A percentile compares a stretch with the other conserved stretches of the same genome.
Conservation (phyloP, 2,888 invertebrate genomes). For the Euspilapteryx auroguttella region DNA sequence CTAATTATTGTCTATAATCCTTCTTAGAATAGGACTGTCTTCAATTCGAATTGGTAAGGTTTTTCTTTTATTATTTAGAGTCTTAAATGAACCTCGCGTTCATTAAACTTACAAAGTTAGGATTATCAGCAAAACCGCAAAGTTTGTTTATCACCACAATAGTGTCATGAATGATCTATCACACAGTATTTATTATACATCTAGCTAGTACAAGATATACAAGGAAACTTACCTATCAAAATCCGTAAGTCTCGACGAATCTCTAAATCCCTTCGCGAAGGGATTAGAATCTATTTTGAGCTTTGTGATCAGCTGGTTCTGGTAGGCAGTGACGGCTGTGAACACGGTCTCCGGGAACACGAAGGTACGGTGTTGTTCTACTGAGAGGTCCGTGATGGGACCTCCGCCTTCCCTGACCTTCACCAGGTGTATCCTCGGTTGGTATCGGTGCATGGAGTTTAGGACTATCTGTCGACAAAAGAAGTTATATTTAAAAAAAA, state of each 20-base stretch:
- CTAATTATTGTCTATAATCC: too few relatives aligned
- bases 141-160: too few relatives aligned
- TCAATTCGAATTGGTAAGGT: too few relatives aligned
- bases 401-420: constrained; percentile 64
- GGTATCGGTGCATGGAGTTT: constrained; percentile 99
- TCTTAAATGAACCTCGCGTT: too few relatives aligned
- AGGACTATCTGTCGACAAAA: constrained; percentile 96
- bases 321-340: constrained; percentile 99
- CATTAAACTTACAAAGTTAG: too few relatives aligned
- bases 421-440: constrained; percentile 96
- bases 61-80: too few relatives aligned
- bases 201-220: too few relatives aligned
- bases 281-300: constrained; percentile 98
- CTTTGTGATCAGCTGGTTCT: constrained; percentile 98
- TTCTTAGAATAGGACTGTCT: too few relatives aligned
- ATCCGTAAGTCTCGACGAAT: constrained; percentile 91
- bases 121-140: too few relatives aligned
- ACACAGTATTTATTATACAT: too few relatives aligned
- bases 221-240: constrained; percentile 84
- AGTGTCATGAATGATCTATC: too few relatives aligned
- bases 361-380: constrained; percentile 92
- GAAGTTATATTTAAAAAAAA: too few relatives aligned
- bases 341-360: constrained; percentile 98
- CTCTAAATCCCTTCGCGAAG: constrained; percentile 96
- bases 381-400: constrained; percentile 83